These are phyloP conservation scores for Vollenhovia emeryi DNA, from an alignment of 1,140 invertebrate species.

Conservation along the genomic window DNA sequence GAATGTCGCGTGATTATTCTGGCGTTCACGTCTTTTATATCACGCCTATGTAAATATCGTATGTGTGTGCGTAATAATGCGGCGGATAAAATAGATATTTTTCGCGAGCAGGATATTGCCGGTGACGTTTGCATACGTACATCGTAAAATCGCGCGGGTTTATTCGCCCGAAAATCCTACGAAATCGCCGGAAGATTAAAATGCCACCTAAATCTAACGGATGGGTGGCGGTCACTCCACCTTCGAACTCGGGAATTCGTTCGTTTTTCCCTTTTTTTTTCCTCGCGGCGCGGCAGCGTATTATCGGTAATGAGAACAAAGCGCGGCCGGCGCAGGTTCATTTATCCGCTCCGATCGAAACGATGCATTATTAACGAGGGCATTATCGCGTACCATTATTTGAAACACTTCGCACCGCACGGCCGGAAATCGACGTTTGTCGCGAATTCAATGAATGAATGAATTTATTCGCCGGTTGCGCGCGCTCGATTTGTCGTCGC, in stretches of 20 bases:
- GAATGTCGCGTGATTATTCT: constrained; percentile 1
- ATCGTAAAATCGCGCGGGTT: constrained; percentile 28
- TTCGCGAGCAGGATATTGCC: constrained; percentile 34
- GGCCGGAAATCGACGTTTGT: constrained; percentile 60
- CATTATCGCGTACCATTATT: constrained; percentile 60
- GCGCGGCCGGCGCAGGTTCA: constrained; percentile 20
- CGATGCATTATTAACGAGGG: constrained; percentile 63
- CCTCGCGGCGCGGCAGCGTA: background rate
- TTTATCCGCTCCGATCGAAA: constrained; percentile 41
- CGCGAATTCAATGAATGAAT: constrained; percentile 50
- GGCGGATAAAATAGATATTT: constrained; percentile 29
- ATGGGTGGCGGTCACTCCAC: background rate
- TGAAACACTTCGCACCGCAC: constrained; percentile 42
- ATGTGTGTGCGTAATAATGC: constrained; percentile 3
- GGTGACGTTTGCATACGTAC: constrained; percentile 35
- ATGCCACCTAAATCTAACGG: constrained; percentile 21
- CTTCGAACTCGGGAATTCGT: background rate
- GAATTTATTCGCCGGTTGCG: constrained; percentile 46
- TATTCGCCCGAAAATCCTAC: constrained; percentile 12
- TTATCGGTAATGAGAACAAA: constrained; percentile 38
- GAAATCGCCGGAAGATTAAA: constrained; percentile 32
- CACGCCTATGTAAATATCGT: background rate
- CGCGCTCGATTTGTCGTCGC: constrained; percentile 43
- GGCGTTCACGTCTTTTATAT: constrained; percentile 16
- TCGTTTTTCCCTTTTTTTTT: background rate